Evolutionary conservation across 2,888 invertebrate species (phyloP), one percentile per base, ranked within the genome.

Genomic region (Aethes cnicana): DNA sequence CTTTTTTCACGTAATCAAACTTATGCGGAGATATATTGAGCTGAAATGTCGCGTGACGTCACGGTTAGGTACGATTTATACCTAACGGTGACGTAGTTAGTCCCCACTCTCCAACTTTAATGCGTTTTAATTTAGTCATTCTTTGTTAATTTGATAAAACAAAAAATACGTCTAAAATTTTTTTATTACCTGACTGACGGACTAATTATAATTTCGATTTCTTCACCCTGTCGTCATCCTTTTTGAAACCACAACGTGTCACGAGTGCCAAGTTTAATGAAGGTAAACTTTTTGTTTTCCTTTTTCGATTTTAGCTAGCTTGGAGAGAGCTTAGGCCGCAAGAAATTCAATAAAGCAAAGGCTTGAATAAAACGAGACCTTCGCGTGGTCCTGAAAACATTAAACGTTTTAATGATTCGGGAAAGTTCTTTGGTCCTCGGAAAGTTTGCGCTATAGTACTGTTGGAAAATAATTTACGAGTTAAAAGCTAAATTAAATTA

Each of bases 281-380:
- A 52, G 44, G 39, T 46, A 37, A 52, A 39, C 44, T 52, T 46
- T 52, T 46, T 52, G 50, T 44, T 39, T 32, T 46, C 33, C 37
- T 28, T 39, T 35, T 52, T 46, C 26, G 28, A 25, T 6, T 36
- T 12, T 30, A 26, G 39, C 18, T 37, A 36, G 37, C 46, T 46
- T 26, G 39, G 39, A 32, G 23, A 16, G 30, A 12, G 32, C 30
- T 50, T 46, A 26, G 44, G 25, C 44, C 44, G 32, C 37, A 46
- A 39, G 52, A 52, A 52, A 52, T 52, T 52, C 44, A 52, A 52
- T 39, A 46, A 46, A 18, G 32, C 37, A 32, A 42, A 39, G 52
- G 39, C 37, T 32, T 37, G 36, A 46, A 39, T 52, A 33, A 52
- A 46, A 52, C 37, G 46, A 33, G 14, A 32, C 25, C 32, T 46